Evolutionary conservation across 2,888 invertebrate genomes (phyloP).

Genomic region (Amiota communis): DNA sequence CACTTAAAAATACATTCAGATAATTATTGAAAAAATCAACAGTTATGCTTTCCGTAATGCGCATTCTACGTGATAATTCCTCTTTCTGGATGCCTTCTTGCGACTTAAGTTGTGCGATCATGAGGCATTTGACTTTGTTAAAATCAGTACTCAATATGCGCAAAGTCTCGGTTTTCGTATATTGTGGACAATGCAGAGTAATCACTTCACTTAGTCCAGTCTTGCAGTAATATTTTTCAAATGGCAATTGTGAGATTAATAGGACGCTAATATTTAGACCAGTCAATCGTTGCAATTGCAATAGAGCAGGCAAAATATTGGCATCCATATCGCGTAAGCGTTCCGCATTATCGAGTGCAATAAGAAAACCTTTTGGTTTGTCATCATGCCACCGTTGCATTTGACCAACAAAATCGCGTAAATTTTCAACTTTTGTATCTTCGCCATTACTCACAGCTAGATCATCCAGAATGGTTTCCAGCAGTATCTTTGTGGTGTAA

Average conservation of each 20-base stretch:
- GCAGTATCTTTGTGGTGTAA: slow-evolving; percentile 83
- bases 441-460: slow-evolving; percentile 34
- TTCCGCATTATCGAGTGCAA: slow-evolving; percentile 88
- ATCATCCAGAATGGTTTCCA: slow-evolving; percentile 82
- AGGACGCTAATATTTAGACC: slow-evolving; percentile 82
- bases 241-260: slow-evolving; percentile 84
- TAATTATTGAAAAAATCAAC: slow-evolving; percentile 82
- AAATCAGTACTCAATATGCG: slow-evolving; percentile 74
- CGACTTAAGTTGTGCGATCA: slow-evolving; percentile 39
- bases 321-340: slow-evolving; percentile 83
- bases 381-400: slow-evolving; percentile 67
- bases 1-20: slow-evolving; percentile 85
- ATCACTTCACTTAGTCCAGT: slow-evolving; percentile 82
- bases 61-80: slow-evolving; percentile 34
- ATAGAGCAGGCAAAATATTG: slow-evolving; percentile 82
- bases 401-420: slow-evolving; percentile 79
- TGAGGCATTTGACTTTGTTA: slow-evolving; percentile 44
- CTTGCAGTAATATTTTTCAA: slow-evolving; percentile 85
- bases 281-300: slow-evolving; percentile 83
- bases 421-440: slow-evolving; percentile 78
- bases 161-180: slow-evolving; percentile 80
- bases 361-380: slow-evolving; percentile 72
- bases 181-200: slow-evolving; percentile 85
- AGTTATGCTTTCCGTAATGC: slow-evolving; percentile 65
- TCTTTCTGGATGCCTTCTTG: slow-evolving; percentile 39